Conservation (phyloP, 92 coral and sea anemone species). For the Zoanthus gigantus region DNA sequence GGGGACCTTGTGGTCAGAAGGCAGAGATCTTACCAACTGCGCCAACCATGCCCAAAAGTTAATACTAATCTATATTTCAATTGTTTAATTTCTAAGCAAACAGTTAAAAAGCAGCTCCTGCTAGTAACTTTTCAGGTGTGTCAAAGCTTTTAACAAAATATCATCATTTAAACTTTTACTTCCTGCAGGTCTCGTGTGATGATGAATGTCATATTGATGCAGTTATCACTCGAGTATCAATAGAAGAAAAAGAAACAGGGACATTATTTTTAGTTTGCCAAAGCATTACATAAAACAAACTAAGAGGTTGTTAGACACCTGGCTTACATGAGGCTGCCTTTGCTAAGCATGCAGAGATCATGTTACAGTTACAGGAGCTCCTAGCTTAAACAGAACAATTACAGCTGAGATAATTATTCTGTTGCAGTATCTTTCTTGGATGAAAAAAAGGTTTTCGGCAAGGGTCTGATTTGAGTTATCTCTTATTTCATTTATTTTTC, state of each 20-base stretch:
- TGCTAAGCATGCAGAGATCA: not conserved
- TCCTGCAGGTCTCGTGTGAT: slow-evolving; percentile 80
- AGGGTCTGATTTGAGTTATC: too few relatives aligned
- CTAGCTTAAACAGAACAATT: too few relatives aligned
- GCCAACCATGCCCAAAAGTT: too few relatives aligned
- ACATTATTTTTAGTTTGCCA: slow-evolving; percentile 50
- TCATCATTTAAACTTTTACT: not conserved
- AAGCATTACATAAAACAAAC: slow-evolving; percentile 79
- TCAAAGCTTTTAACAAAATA: not conserved
- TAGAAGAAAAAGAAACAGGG: slow-evolving; percentile 62
- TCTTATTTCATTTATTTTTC: too few relatives aligned
- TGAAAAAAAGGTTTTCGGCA: too few relatives aligned
- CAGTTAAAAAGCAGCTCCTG: too few relatives aligned
- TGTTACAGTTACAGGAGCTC: not conserved
- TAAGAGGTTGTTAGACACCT: slow-evolving; percentile 59
- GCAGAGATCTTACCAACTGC: too few relatives aligned
- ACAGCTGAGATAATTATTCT: too few relatives aligned
- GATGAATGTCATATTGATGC: slow-evolving; percentile 81
- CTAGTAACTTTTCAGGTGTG: not conserved
- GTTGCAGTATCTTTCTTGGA: not conserved
- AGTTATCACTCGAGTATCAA: slow-evolving; percentile 80
- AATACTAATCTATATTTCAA: too few relatives aligned
- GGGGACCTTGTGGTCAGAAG: too few relatives aligned
- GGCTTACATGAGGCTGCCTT: not conserved
- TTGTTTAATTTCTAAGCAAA: too few relatives aligned